Base-by-base conservation (phyloP, 2,888 invertebrate genomes). In the Neocrepidodera transversa region DNA sequence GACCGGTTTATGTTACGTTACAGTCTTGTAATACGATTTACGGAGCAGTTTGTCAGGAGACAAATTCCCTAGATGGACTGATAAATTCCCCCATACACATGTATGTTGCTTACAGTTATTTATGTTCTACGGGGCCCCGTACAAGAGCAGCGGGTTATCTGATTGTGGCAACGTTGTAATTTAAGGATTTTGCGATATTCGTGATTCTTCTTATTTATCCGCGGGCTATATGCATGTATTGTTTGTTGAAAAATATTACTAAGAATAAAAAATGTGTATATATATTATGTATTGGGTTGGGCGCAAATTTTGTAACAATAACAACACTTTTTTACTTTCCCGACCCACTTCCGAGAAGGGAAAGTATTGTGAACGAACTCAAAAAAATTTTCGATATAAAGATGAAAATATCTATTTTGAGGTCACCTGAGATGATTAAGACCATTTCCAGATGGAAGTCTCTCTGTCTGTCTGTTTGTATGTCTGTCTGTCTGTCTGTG, bases 1-100 rank as follows among this genome's bases (percentile, higher is more conserved):
- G 28, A 28, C 28, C 28, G 28, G 28, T 28, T 28, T 8, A 2
- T 2, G 28, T 3, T 8, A 40, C 40, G 40, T 16, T 40, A 36
- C 13, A n/a, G 36, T 36, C 36, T 36, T 11, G 36, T 7, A 11
- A 36, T 16, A 42, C 40, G 17, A 42, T 42, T 42, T 42, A 42
- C 42, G 20, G 42, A 20, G 42, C 20, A 42, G 42, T 42, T 42
- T 42, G n/a, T 18, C 10, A 42, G 13, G 42, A 42, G 42, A 42
- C 42, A 42, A 42, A 42, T 42, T 42, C 42, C n/a, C 42, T 8
- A 42, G 42, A 42, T 42, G 20, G 42, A 42, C 42, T 42, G 42
- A 42, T 42, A 42, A 20, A 20, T 11, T 13, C 18, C 42, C 3
- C 11, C n/a, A n/a, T 32, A 32, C 32, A 32, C 32, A 13, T 32